These are phyloP conservation scores for Orgyia antiqua DNA, from an alignment of 2,888 invertebrate species.

Conservation along the genomic window DNA sequence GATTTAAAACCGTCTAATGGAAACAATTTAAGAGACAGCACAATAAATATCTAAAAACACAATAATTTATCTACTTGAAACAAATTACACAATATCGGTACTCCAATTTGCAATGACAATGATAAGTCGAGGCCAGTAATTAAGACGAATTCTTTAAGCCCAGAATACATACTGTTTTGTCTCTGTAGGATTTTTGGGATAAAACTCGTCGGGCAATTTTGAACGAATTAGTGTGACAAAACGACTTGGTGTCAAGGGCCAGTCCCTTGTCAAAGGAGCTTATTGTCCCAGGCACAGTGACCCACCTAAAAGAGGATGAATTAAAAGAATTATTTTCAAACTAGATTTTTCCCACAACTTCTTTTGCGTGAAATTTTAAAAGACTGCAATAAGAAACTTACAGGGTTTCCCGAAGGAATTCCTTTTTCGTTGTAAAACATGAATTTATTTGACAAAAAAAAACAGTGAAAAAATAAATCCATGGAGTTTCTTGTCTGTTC, in stretches of 20 bases:
- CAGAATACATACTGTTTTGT: slow-evolving; percentile 11
- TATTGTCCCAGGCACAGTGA: slow-evolving; percentile 24
- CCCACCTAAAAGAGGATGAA: slow-evolving; percentile 19
- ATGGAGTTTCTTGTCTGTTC: too few relatives aligned
- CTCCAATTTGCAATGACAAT: slow-evolving; percentile 35
- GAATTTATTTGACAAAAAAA: too few relatives aligned
- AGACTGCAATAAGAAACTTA: too few relatives aligned
- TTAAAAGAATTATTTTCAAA: slow-evolving; percentile 21
- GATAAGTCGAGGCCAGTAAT: slow-evolving; percentile 37
- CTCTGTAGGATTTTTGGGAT: slow-evolving; percentile 14
- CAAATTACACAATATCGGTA: slow-evolving; percentile 22
- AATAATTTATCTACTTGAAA: slow-evolving; percentile 13
- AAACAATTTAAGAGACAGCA: too few relatives aligned
- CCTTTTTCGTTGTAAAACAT: too few relatives aligned
- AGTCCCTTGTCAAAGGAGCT: slow-evolving; percentile 29
- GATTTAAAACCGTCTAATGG: too few relatives aligned
- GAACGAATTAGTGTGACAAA: slow-evolving; percentile 37
- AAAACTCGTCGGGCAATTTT: slow-evolving; percentile 26
- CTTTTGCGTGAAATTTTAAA: too few relatives aligned
- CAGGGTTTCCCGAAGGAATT: too few relatives aligned
- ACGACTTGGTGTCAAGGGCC: slow-evolving; percentile 28
- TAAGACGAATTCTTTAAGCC: slow-evolving; percentile 27
- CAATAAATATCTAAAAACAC: neutral
- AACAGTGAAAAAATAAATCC: too few relatives aligned
- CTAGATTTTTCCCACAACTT: too few relatives aligned